These are phyloP conservation scores for Mystacides longicornis DNA, from an alignment of 2,888 invertebrate genomes.

Conservation along the genomic window DNA sequence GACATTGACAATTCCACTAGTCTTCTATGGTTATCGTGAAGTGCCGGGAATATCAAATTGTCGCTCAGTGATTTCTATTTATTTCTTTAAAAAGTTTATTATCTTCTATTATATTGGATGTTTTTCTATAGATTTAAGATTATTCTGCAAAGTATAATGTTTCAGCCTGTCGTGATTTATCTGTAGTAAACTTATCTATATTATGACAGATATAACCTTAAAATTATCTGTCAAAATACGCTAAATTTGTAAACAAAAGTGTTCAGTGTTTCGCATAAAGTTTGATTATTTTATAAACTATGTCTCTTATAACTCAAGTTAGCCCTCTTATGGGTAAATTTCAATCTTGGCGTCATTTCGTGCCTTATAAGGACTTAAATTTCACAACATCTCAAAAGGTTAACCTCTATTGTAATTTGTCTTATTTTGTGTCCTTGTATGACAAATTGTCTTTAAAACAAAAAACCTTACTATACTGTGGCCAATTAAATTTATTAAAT, in stretches of 20 bases:
- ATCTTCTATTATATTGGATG: too few relatives aligned
- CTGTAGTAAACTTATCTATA: too few relatives aligned
- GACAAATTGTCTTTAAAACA: neutral
- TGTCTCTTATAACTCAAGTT: conserved; percentile 50
- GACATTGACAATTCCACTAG: neutral
- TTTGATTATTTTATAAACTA: conserved; percentile 23
- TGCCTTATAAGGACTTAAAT: conserved; percentile 41
- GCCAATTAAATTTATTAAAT: too few relatives aligned
- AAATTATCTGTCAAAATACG: conserved; percentile 19
- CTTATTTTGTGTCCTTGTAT: neutral
- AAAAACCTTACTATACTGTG: too few relatives aligned
- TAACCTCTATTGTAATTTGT: conserved; percentile 28
- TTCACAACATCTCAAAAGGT: conserved; percentile 67
- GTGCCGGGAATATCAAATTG: conserved; percentile 22
- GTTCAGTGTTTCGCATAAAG: neutral
- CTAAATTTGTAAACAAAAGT: conserved; percentile 8
- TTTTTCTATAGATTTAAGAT: too few relatives aligned
- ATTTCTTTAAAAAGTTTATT: too few relatives aligned
- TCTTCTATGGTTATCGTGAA: neutral
- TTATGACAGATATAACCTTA: conserved; percentile 21
- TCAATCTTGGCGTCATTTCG: conserved; percentile 45
- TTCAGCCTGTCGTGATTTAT: too few relatives aligned
- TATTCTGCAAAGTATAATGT: too few relatives aligned
- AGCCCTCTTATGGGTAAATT: conserved; percentile 49
- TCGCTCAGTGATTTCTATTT: too few relatives aligned